Percentiles rank a stretch among this genome's conserved stretches.
Evolutionary conservation across 2,797 vertebrate species (phyloP).

Genomic region (Labeo calbasu): DNA sequence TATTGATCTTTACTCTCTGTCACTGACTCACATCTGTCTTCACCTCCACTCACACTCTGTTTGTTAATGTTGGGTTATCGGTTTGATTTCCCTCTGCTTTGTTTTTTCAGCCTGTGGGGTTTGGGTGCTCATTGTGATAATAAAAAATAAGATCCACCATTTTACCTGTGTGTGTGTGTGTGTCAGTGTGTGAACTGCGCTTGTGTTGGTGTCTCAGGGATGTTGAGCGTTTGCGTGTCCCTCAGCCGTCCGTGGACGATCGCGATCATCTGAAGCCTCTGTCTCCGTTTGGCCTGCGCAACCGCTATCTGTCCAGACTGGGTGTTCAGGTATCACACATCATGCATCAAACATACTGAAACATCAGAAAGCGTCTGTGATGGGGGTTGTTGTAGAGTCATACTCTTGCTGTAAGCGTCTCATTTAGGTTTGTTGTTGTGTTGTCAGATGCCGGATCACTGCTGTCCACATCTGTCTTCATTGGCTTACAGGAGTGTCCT

Average conservation of each 20-base stretch:
- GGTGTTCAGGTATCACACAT: slow-evolving; percentile 78
- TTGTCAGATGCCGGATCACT: slow-evolving; percentile 67
- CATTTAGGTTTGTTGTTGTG: neutral
- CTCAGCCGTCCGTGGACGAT: slow-evolving; percentile 67
- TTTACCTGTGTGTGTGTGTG: neutral
- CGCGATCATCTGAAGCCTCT: slow-evolving; percentile 74
- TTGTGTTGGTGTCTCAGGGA: slow-evolving; percentile 30
- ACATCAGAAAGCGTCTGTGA: neutral
- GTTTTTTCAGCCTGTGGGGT: neutral
- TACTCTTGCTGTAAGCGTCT: neutral
- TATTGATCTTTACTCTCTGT: neutral
- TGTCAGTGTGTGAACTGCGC: neutral
- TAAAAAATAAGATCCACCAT: neutral
- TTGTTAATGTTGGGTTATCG: neutral
- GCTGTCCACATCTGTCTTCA: slow-evolving; percentile 78
- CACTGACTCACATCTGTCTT: neutral
- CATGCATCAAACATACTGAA: no score
- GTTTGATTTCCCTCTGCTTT: neutral
- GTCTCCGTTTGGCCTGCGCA: slow-evolving; percentile 82
- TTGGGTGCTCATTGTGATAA: neutral
- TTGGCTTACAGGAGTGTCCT: slow-evolving; percentile 80
- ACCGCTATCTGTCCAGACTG: slow-evolving; percentile 85
- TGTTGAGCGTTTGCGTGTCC: slow-evolving; percentile 51
- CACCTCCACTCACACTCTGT: no score
- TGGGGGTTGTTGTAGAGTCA: neutral